These are phyloP conservation scores for Idris sp. DNA, from an alignment of 1,140 invertebrate species.

Conservation along the genomic window DNA sequence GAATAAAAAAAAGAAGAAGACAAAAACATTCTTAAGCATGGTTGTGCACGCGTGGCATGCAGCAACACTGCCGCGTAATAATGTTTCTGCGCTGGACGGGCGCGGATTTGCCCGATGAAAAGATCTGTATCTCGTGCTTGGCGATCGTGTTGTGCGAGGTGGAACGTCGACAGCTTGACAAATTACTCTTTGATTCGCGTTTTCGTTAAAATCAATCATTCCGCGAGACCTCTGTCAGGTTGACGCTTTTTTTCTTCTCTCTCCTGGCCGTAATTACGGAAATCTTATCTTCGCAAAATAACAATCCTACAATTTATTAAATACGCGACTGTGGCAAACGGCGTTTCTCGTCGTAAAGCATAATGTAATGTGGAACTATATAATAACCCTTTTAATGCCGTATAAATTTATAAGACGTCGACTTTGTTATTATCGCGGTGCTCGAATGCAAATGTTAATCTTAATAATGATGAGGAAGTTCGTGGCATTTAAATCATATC, in stretches of 20 bases:
- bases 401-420: constrained; percentile 18
- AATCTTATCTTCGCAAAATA: constrained; percentile 36
- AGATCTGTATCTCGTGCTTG: constrained; percentile 62
- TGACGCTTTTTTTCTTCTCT: constrained; percentile 38
- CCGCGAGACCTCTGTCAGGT: constrained; percentile 70
- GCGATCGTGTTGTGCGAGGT: constrained; percentile 57
- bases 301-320: constrained; percentile 37
- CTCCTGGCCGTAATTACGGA: constrained; percentile 54
- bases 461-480: constrained; percentile 23
- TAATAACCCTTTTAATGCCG: constrained; percentile 24
- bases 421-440: constrained; percentile 17
- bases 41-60: constrained; percentile 51
- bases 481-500: constrained; percentile 6
- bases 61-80: constrained; percentile 52
- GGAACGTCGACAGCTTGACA: constrained; percentile 74
- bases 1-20: constrained; percentile 22
- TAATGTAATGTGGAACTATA: constrained; percentile 19
- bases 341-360: constrained; percentile 5
- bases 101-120: constrained; percentile 57
- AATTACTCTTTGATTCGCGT: constrained; percentile 76
- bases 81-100: constrained; percentile 57
- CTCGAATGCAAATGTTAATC: constrained; percentile 22
- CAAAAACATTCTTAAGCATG: constrained; percentile 10
- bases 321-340: constrained; percentile 10
- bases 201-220: constrained; percentile 77